Percentiles rank a stretch among this genome's conserved stretches.
phyloP scores from a whole-genome alignment of 2,113 vertebrate genomes.

The Lepisosteus oculatus region DNA sequence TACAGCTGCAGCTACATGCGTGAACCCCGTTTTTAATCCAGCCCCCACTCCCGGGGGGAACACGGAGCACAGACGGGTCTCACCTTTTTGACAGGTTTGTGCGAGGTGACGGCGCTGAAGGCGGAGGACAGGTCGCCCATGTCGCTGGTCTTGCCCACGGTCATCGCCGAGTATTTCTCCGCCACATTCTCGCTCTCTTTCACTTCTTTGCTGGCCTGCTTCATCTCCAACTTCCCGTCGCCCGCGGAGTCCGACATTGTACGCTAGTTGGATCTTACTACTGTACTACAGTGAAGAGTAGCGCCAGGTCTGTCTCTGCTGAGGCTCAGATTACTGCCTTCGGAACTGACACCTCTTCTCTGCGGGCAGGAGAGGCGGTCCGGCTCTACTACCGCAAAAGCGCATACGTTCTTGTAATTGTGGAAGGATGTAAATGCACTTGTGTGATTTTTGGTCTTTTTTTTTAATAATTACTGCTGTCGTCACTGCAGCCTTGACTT shows the following conservation, averaged over 20 bases:
- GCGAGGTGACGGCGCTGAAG: slow-evolving; percentile 67
- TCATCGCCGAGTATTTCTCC: slow-evolving; percentile 71
- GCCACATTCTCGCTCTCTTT: slow-evolving; percentile 76
- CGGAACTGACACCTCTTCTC: too few relatives aligned
- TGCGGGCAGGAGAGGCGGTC: too few relatives aligned
- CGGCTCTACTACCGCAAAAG: too few relatives aligned
- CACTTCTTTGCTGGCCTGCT: slow-evolving; percentile 74
- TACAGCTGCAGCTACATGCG: too few relatives aligned
- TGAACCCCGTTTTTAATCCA: too few relatives aligned
- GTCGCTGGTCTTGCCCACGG: slow-evolving; percentile 68
- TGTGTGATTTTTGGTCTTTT: not conserved
- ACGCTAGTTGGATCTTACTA: not conserved
- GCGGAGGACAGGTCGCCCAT: slow-evolving; percentile 67
- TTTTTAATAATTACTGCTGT: not conserved
- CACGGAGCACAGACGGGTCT: slow-evolving; percentile 19
- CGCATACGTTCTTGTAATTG: too few relatives aligned
- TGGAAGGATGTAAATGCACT: not conserved
- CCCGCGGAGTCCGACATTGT: slow-evolving; percentile 53
- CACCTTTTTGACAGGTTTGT: slow-evolving; percentile 76
- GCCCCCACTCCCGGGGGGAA: too few relatives aligned
- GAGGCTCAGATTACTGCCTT: too few relatives aligned
- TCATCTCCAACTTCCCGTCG: slow-evolving; percentile 63
- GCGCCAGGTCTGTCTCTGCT: too few relatives aligned
- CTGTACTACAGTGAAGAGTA: too few relatives aligned
- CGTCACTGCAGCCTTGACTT: not conserved